Conservation (phyloP, 2,797 vertebrate species). For the Helarctos malayanus region DNA sequence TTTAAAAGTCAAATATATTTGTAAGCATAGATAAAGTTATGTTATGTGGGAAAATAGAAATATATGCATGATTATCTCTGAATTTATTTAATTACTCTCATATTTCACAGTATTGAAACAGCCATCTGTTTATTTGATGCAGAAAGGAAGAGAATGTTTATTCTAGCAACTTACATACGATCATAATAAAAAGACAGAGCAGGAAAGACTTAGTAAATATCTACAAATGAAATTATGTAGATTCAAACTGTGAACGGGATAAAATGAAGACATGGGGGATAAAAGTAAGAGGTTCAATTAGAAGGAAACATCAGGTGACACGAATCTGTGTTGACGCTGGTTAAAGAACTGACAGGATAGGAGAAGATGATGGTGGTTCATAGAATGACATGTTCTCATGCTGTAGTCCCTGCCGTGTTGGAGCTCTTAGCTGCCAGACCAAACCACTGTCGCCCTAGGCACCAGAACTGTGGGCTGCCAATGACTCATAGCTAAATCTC, state of each 20-base stretch:
- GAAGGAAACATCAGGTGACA: not conserved
- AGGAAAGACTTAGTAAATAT: conserved; percentile 31
- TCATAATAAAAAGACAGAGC: conserved; percentile 56
- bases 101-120: conserved; percentile 62
- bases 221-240: not conserved
- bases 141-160: conserved; percentile 65
- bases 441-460: not conserved
- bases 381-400: not conserved
- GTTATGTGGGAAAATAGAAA: conserved; percentile 34
- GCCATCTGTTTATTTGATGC: conserved; percentile 70
- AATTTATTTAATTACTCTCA: conserved; percentile 64
- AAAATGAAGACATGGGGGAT: not conserved
- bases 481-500: not conserved
- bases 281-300: not conserved
- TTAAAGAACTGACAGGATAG: not conserved
- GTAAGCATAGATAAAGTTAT: conserved; percentile 15
- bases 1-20: conserved; percentile 32
- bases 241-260: not conserved
- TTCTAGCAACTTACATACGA: conserved; percentile 41
- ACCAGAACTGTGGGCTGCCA: not conserved
- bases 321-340: not conserved
- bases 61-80: not conserved
- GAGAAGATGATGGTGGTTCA: not conserved
- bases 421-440: too few species aligned
- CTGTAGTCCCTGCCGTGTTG: not conserved